Conservation (phyloP, 2,797 vertebrate species). For the Poecilia velifera region DNA sequence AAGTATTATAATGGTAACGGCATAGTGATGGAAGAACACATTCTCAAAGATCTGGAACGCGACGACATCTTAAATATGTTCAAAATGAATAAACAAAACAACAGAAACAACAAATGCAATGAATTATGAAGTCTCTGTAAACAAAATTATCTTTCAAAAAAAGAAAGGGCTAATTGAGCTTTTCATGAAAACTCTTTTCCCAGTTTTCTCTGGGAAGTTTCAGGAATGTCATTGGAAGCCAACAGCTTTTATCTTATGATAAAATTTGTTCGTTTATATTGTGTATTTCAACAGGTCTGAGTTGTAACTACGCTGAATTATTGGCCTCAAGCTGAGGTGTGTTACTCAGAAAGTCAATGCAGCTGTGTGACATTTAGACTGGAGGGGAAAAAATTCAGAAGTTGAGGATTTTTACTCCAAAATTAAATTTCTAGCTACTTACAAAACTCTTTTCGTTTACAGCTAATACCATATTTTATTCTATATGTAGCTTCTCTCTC, state of each 20-base stretch:
- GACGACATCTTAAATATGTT: no score
- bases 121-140: no score
- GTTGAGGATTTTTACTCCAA: not conserved
- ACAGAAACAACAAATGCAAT: no score
- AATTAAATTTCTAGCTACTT: not conserved
- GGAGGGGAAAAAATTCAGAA: not conserved
- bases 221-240: not conserved
- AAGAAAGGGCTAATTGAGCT: not conserved
- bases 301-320: not conserved
- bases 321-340: not conserved
- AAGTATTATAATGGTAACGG: no score
- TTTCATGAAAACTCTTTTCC: not conserved
- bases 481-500: not conserved
- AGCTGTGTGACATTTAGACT: not conserved
- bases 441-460: not conserved
- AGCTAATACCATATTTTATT: not conserved
- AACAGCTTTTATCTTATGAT: not conserved
- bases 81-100: no score
- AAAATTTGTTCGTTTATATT: not conserved
- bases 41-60: no score
- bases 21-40: no score
- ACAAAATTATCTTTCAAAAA: no score
- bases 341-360: not conserved
- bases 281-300: not conserved
- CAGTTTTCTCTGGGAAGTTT: not conserved